Conservation (phyloP, 2,113 vertebrate species). For the Syngnathus floridae region DNA sequence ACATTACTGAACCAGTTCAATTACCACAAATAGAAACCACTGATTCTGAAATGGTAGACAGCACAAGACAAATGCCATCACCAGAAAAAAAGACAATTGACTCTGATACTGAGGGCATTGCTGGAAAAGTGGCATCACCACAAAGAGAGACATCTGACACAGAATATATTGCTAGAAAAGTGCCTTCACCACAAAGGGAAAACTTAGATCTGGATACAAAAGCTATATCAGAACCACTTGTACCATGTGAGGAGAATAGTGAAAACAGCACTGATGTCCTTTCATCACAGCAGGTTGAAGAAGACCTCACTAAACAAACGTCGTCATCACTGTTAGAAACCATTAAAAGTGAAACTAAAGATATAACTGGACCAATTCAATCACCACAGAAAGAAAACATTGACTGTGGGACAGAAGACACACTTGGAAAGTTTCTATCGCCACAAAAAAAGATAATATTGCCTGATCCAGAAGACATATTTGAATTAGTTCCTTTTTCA, state of each 20-base stretch:
- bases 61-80: background rate
- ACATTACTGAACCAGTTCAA: background rate
- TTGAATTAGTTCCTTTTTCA: background rate
- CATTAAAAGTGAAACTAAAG: background rate
- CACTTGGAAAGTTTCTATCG: background rate
- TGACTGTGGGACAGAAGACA: background rate
- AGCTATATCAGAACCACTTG: background rate
- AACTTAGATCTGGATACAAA: background rate
- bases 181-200: background rate
- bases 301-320: background rate
- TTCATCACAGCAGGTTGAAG: background rate
- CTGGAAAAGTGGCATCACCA: background rate
- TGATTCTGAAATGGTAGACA: background rate
- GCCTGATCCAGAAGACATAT: background rate
- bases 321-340: background rate
- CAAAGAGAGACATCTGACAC: background rate
- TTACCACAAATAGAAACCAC: background rate
- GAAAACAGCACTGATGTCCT: background rate
- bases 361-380: background rate
- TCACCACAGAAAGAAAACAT: background rate
- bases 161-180: background rate
- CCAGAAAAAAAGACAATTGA: background rate
- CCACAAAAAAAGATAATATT: background rate
- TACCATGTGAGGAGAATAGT: background rate
- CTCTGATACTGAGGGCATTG: background rate